Evolutionary conservation across 2,113 vertebrate genomes (phyloP).

Genomic region (Tenrec ecaudatus): DNA sequence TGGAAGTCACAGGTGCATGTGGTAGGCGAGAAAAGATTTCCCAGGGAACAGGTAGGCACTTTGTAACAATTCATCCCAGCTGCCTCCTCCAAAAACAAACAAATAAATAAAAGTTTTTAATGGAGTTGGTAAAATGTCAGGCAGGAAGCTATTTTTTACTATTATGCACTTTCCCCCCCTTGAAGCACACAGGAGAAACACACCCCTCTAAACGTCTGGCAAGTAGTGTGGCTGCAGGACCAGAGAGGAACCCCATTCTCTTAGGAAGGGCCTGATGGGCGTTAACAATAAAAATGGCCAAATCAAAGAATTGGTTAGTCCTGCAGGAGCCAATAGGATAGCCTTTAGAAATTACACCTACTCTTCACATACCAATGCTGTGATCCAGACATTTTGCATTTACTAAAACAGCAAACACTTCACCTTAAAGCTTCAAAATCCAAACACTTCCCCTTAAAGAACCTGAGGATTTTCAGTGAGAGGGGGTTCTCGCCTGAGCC

Average conservation of each 20-base stretch:
- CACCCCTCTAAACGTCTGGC: background rate
- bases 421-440: too few relatives aligned
- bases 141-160: slow-evolving; percentile 55
- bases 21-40: background rate
- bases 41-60: background rate
- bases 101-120: background rate
- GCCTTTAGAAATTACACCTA: background rate
- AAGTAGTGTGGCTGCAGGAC: background rate
- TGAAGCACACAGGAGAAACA: slow-evolving; percentile 39
- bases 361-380: too few relatives aligned
- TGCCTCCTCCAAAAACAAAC: background rate
- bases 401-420: too few relatives aligned
- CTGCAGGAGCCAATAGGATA: background rate
- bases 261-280: background rate
- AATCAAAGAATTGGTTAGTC: background rate
- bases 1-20: background rate
- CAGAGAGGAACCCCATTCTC: too few relatives aligned
- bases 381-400: too few relatives aligned
- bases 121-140: slow-evolving; percentile 51
- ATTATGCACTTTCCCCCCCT: background rate
- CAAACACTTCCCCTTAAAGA: too few relatives aligned
- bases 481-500: too few relatives aligned
- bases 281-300: background rate
- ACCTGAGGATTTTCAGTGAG: too few relatives aligned
- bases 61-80: slow-evolving; percentile 38